These are phyloP conservation scores for Pachyrhynchus sulphureomaculatus DNA, from an alignment of 1,140 invertebrate genomes.

Conservation along the genomic window DNA sequence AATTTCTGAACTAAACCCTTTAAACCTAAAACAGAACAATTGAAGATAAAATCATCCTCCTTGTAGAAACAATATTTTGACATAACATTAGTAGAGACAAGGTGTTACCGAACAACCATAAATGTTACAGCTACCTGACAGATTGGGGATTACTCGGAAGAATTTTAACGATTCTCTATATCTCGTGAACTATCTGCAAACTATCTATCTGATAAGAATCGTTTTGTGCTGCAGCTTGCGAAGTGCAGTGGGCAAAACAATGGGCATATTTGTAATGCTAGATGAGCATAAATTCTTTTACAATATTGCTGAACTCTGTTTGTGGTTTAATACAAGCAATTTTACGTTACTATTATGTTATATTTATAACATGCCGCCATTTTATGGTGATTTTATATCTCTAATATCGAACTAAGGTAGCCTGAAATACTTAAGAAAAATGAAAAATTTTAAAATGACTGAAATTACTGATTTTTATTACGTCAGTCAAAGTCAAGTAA, in stretches of 20 bases:
- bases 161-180: slow-evolving; percentile 24
- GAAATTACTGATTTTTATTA: too few relatives aligned
- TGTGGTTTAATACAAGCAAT: not conserved
- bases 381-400: not conserved
- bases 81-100: slow-evolving; percentile 19
- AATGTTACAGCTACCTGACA: slow-evolving; percentile 23
- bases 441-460: too few relatives aligned
- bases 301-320: slow-evolving; percentile 12
- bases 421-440: too few relatives aligned
- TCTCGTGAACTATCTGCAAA: slow-evolving; percentile 13
- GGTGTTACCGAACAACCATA: slow-evolving; percentile 23
- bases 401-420: too few relatives aligned
- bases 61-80: slow-evolving; percentile 6
- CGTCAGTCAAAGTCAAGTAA: too few relatives aligned
- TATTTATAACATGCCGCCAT: not conserved
- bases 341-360: not conserved
- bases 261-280: slow-evolving; percentile 16
- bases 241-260: slow-evolving; percentile 27
- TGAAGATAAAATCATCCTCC: not conserved
- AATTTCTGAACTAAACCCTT: not conserved
- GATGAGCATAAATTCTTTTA: slow-evolving; percentile 9
- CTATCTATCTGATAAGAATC: slow-evolving; percentile 12
- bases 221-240: slow-evolving; percentile 18
- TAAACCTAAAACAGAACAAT: not conserved
- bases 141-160: slow-evolving; percentile 20